These are phyloP conservation scores for Musca domestica DNA, from an alignment of 1,140 invertebrate species.

Conservation along the genomic window DNA sequence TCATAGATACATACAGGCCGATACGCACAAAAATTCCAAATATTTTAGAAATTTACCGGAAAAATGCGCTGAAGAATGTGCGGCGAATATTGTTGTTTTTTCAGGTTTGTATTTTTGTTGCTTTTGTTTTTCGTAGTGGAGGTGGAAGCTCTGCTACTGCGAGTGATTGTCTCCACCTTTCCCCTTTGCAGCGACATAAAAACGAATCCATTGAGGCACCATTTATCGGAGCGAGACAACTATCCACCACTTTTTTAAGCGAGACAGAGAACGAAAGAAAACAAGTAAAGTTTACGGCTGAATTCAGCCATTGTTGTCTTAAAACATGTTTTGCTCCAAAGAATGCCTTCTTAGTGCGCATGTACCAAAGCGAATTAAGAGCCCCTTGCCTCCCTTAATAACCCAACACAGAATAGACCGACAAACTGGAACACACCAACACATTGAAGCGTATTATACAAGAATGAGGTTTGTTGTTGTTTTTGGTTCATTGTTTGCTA, in stretches of 20 bases:
- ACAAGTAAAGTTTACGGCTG: neutral
- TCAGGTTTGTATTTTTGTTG: neutral
- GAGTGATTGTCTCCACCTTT: neutral
- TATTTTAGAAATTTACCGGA: conserved; percentile 32
- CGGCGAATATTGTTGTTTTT: conserved; percentile 27
- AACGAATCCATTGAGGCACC: neutral
- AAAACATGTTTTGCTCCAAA: conserved; percentile 1
- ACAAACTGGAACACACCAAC: neutral
- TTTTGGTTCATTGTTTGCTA: too few relatives aligned
- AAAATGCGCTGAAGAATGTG: conserved; percentile 33
- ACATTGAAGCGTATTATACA: neutral
- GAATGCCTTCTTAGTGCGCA: conserved; percentile 3
- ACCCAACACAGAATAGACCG: too few relatives aligned
- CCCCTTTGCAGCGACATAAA: conserved; percentile 1
- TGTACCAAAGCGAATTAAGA: conserved; percentile 3
- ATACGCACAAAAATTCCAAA: conserved; percentile 32
- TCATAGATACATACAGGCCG: conserved; percentile 32
- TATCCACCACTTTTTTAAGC: neutral
- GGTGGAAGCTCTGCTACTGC: neutral
- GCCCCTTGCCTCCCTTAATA: too few relatives aligned
- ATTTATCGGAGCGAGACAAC: neutral
- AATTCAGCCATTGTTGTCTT: conserved; percentile 21
- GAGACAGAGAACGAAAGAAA: conserved; percentile 8
- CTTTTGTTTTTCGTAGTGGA: neutral
- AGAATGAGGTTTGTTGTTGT: conserved; percentile 4